A percentile compares a stretch with the other conserved stretches of the same genome.
These are phyloP conservation scores for Epinephelus malabaricus DNA, from an alignment of 2,797 vertebrate species.

Conservation along the genomic window DNA sequence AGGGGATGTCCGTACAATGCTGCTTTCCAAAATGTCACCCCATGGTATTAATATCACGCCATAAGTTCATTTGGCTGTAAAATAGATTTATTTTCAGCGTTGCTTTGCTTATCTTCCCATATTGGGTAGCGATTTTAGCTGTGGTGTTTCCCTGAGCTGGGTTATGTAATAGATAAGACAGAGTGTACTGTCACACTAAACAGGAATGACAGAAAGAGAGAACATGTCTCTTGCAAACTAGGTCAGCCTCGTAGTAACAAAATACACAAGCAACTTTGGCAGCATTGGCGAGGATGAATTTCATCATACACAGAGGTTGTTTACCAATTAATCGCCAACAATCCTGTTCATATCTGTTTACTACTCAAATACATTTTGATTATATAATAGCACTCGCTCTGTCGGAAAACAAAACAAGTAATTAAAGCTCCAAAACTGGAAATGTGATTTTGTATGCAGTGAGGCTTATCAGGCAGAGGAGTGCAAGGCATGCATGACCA, in stretches of 20 bases:
- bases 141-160: conserved; percentile 10
- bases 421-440: conserved; percentile 6
- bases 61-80: conserved; percentile 8
- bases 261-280: conserved; percentile 28
- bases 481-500: conserved; percentile 38
- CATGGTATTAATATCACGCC: not conserved
- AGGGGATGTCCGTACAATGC: not conserved
- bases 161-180: conserved; percentile 65
- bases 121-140: conserved; percentile 16
- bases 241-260: conserved; percentile 43
- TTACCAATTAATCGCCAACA: conserved; percentile 6
- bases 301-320: not conserved
- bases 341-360: conserved; percentile 21
- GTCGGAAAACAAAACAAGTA: conserved; percentile 7
- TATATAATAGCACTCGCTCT: not conserved
- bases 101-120: conserved; percentile 3
- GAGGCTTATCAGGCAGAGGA: conserved; percentile 26
- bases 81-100: conserved; percentile 2
- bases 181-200: conserved; percentile 50
- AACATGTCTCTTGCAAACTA: conserved; percentile 38
- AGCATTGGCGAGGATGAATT: not conserved
- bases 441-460: conserved; percentile 24
- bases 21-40: not conserved
- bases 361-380: conserved; percentile 10
- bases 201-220: conserved; percentile 25